Evolutionary conservation across 2,797 vertebrate species (phyloP).

Genomic region (Babyrousa celebensis): DNA sequence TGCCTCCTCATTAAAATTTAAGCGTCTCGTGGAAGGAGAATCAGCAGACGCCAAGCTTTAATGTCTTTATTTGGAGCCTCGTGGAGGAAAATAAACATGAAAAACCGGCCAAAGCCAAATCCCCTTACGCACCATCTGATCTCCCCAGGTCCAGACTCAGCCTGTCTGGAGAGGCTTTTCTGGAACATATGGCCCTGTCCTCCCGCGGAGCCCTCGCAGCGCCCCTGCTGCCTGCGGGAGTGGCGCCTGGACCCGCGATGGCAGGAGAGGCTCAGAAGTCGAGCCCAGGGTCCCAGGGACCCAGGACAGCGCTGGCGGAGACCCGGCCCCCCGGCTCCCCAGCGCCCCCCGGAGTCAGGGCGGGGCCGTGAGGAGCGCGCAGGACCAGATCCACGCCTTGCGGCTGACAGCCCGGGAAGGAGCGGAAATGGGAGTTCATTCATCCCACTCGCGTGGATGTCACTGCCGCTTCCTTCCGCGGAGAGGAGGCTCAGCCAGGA

Average conservation of each 20-base stretch:
- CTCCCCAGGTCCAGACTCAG: not conserved
- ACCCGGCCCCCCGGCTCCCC: not conserved
- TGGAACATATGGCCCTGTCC: not conserved
- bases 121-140: not conserved
- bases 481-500: not conserved
- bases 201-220: not conserved
- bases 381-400: too few species aligned
- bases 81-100: not conserved
- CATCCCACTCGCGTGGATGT: too few species aligned
- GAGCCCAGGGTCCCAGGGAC: not conserved
- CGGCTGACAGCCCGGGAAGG: not conserved
- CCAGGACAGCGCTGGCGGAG: not conserved
- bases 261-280: not conserved
- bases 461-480: not conserved
- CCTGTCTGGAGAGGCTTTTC: not conserved
- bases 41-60: not conserved
- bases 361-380: not conserved
- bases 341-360: not conserved
- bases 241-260: not conserved
- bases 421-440: not conserved
- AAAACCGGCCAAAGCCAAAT: not conserved
- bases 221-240: not conserved
- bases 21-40: not conserved
- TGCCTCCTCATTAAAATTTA: not conserved
- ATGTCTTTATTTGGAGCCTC: slow-evolving; percentile 17